phyloP scores from a whole-genome alignment of 1,140 invertebrate genomes.

The Diprion similis region DNA sequence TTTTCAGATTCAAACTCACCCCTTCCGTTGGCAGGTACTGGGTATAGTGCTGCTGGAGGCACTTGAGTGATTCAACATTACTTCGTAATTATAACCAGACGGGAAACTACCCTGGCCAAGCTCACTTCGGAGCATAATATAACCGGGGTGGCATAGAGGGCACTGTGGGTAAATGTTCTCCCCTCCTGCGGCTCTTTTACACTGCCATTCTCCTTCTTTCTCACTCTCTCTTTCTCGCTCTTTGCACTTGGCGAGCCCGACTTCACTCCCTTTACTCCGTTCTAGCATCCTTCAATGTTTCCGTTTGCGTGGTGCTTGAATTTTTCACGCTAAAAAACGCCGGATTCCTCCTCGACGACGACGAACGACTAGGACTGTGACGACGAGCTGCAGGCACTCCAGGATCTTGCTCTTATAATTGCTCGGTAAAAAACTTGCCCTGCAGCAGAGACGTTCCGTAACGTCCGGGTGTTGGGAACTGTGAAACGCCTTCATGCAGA shows the following conservation, averaged over 20 bases:
- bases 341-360: not conserved
- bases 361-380: no score
- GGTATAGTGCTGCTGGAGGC: no score
- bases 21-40: no score
- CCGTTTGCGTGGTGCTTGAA: conserved; percentile 6
- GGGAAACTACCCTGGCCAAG: conserved; percentile 5
- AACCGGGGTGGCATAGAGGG: not conserved
- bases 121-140: not conserved
- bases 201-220: conserved; percentile 1
- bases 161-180: conserved; percentile 9
- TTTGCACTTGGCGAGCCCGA: not conserved
- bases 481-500: not conserved
- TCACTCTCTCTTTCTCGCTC: not conserved
- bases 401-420: not conserved
- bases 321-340: not conserved
- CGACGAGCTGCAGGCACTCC: no score
- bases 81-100: not conserved
- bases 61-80: no score
- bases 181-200: conserved; percentile 1
- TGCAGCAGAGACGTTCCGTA: no score
- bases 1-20: no score
- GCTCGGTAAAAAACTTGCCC: not conserved
- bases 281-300: conserved; percentile 5
- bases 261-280: not conserved
- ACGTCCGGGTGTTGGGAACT: no score